Base-by-base conservation (phyloP, 2,797 vertebrate genomes). In the Sebastiscus albofasciatus region DNA sequence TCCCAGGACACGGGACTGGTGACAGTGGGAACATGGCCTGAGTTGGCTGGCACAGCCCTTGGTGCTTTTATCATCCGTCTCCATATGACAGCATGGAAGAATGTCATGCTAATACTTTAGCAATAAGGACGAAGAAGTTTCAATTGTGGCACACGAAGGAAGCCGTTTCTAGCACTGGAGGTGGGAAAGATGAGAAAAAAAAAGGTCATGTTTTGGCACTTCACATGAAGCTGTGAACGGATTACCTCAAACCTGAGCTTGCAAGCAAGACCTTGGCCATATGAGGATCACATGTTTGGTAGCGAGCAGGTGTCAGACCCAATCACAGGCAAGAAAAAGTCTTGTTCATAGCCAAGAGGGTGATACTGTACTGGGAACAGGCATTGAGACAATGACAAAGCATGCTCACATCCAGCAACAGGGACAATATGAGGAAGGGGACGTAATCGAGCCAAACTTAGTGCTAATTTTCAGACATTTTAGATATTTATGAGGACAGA, bases 41-140 rank as follows among this genome's bases (percentile, higher is more conserved):
- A 88, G 84, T 77, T 79, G 70, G 76, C 80, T 59, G 26, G 80
- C 77, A 81, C 83, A 90, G 88, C 83, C 82, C 80, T 85, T 82
- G 75, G 85, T 86, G 82, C 83, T 83, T 46, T 83, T 26, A 65
- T 77, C 68, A 56, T 75, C 73, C 76, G 67, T 34, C 58, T 81
- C 46, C 65, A 71, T 31, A 59, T 46, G 64, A 81, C 52, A 68
- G 70, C 67, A 69, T 79, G 81, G 82, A 88, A 69, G 67, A 79
- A 86, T 75, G 64, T 27, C 70, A 79, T 60, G 71, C 80, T 49
- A 56, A 75, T 22, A 74, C 18, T 46, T 59, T 42, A 62, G 58
- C 71, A 66, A 52, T 13, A 54, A 73, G n/a, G 33, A 65, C 1
- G 42, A 72, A 71, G 22, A 71, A 49, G 36, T 73, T 81, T 34